Base-by-base conservation (phyloP, 2,797 vertebrate species). In the Sparus aurata region DNA sequence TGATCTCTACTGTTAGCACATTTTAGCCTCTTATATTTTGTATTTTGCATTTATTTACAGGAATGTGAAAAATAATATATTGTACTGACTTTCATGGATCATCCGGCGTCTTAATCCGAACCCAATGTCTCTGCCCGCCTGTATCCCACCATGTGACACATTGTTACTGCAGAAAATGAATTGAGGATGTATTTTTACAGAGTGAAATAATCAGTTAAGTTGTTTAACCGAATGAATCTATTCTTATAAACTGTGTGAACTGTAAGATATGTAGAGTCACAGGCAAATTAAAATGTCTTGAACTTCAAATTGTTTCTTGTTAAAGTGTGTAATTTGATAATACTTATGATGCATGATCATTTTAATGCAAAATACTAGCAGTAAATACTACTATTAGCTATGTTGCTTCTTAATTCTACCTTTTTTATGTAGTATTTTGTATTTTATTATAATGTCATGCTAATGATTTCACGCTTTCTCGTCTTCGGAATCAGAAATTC, bases 51-150 rank as follows among this genome's bases (percentile, higher is more conserved):
- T 77, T 77, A 80, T 88, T 85, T 82, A 83, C 79, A 80, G 62
- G 57, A 88, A 80, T 83, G 73, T 81, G 64, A 92, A 82, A 82
- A 77, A 82, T 90, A 89, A 92, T 92, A 90, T 91, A 92, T 87
- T 80, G 68, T 69, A 70, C 63, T 72, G 79, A 85, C 49, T 45
- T 30, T 69, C 45, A 43, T 34, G 34, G 34, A 8, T 34, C 34
- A 34, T 9, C 34, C 34, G 30, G 30, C 1, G 30, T 34, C 30
- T 7, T 3, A 7, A 7, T 34, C 30, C 30, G 30, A 34, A 34
- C 30, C 6, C 30, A 25, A 3, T 34, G 41, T 57, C 47, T 53
- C 62, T 73, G 18, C 27, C 69, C 18, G 61, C 54, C 5, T 49
- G 34, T 61, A 50, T 79, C 55, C 20, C 69, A 66, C 53, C 27